phyloP scores from a whole-genome alignment of 1,140 invertebrate genomes.

The Neoseiulus cucumeris region DNA sequence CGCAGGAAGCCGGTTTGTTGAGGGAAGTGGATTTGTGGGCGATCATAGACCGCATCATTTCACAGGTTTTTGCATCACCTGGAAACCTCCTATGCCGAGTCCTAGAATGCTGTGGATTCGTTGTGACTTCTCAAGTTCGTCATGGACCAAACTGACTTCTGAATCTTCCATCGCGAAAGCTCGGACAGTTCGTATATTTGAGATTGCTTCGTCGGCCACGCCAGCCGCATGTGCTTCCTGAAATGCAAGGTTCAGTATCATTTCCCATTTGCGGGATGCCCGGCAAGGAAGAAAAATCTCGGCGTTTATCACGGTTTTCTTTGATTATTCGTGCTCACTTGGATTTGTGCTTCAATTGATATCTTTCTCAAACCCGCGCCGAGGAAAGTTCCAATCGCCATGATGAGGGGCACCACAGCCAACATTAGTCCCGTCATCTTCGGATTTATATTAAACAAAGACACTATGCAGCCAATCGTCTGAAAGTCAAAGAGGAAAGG shows the following conservation, averaged over 20 bases:
- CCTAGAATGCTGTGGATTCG: not conserved
- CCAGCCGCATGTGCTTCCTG: conserved; percentile 59
- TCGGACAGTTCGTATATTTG: conserved; percentile 70
- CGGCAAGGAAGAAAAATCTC: too few species aligned
- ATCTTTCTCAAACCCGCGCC: conserved; percentile 47
- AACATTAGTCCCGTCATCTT: conserved; percentile 61
- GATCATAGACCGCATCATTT: too few species aligned
- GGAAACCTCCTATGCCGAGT: not conserved
- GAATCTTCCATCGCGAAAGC: conserved; percentile 77
- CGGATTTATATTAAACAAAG: conserved; percentile 61
- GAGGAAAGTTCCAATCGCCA: conserved; percentile 50
- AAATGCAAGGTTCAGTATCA: conserved; percentile 12
- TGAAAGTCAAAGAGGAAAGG: conserved; percentile 24
- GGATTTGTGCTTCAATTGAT: conserved; percentile 50
- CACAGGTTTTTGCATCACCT: too few species aligned
- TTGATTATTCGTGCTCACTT: conserved; percentile 33
- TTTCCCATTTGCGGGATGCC: too few species aligned
- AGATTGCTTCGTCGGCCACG: conserved; percentile 74
- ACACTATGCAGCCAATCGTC: conserved; percentile 52
- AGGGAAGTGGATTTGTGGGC: too few species aligned
- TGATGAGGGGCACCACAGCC: conserved; percentile 56
- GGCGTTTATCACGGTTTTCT: not conserved
- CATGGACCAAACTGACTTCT: not conserved
- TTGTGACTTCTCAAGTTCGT: not conserved
- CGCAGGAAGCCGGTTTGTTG: not conserved